Evolutionary conservation across 2,888 invertebrate species (phyloP).

Genomic region (Copidosoma aretas): DNA sequence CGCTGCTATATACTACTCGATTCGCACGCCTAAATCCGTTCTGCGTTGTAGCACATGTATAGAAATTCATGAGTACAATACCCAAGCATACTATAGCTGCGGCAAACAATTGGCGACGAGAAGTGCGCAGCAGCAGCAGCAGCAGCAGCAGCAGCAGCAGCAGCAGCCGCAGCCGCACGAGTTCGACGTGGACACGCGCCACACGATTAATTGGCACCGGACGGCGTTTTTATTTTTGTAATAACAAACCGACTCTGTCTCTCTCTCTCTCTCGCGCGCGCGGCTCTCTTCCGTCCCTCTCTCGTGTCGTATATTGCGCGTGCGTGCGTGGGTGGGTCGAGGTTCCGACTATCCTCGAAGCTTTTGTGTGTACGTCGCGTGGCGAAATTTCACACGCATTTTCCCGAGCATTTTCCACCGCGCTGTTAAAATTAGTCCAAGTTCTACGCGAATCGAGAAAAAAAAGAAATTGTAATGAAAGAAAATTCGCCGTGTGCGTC

Average conservation of each 20-base stretch:
- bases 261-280: not conserved
- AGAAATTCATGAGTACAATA: not conserved
- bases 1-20: not conserved
- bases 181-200: not conserved
- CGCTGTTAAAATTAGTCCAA: too few relatives aligned
- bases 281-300: not conserved
- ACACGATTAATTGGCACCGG: not conserved
- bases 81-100: too few relatives aligned
- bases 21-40: not conserved
- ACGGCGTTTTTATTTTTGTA: not conserved
- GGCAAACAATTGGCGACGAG: too few relatives aligned
- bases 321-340: not conserved
- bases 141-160: too few relatives aligned
- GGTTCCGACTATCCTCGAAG: too few relatives aligned
- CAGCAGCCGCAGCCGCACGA: not conserved
- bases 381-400: too few relatives aligned
- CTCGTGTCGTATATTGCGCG: not conserved
- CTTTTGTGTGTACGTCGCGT: too few relatives aligned
- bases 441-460: too few relatives aligned
- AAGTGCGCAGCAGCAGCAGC: too few relatives aligned
- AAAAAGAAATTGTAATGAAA: too few relatives aligned
- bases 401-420: too few relatives aligned
- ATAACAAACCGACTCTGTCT: not conserved
- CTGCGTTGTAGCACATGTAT: not conserved
- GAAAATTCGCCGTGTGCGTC: too few relatives aligned